Conservation (phyloP, 2,797 vertebrate genomes). For the Bufotes viridis region DNA sequence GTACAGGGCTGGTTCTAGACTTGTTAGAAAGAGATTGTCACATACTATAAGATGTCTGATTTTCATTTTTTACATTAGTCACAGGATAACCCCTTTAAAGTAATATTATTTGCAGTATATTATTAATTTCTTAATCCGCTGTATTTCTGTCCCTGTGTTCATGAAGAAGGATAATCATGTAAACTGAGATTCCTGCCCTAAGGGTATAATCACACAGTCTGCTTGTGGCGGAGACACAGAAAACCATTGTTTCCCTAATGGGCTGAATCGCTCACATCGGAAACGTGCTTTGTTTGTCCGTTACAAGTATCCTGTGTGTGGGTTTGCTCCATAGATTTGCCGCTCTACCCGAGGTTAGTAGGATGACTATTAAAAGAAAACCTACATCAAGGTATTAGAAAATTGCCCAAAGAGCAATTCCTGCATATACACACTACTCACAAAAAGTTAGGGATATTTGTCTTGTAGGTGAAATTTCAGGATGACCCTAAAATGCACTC, state of each 20-base stretch:
- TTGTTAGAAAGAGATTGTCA: too few relatives aligned
- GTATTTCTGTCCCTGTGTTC: not conserved
- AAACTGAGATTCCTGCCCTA: slow-evolving; percentile 27
- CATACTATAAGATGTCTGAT: too few relatives aligned
- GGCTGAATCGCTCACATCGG: not conserved
- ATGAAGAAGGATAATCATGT: not conserved
- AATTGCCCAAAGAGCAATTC: not conserved
- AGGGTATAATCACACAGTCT: slow-evolving; percentile 38
- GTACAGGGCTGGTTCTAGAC: too few relatives aligned
- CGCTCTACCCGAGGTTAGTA: not conserved
- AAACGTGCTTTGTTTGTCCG: slow-evolving; percentile 16
- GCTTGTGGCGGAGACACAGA: slow-evolving; percentile 6
- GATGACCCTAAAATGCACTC: too few relatives aligned
- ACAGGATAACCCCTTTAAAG: too few relatives aligned
- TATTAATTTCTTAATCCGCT: slow-evolving; percentile 4
- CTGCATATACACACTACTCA: not conserved
- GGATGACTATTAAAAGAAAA: not conserved
- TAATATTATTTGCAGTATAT: not conserved
- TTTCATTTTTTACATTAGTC: too few relatives aligned
- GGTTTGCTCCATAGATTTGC: not conserved
- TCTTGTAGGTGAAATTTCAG: too few relatives aligned
- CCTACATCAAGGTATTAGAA: not conserved
- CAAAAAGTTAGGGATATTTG: too few relatives aligned
- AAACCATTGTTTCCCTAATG: slow-evolving; percentile 1
- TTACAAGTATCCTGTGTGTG: not conserved